Base-by-base conservation (phyloP, 2,797 vertebrate genomes). In the Meda fulgida region DNA sequence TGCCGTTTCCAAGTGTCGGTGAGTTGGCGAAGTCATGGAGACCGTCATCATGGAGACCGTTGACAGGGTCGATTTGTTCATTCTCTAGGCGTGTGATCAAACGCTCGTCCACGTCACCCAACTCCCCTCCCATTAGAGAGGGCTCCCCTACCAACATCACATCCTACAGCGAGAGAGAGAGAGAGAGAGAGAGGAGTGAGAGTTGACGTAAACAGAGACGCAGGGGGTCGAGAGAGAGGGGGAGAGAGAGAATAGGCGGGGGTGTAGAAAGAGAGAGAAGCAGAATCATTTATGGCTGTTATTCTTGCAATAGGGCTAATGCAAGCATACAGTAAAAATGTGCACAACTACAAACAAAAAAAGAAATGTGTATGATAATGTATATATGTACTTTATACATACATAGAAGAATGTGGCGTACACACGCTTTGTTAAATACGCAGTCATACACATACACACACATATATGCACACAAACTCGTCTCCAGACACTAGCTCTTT, bases 31-130 rank as follows among this genome's bases (percentile, higher is more conserved):
- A 99, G 97, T 97, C 99, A 84, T 85, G 87, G 88, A 87, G 87
- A 97, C 99, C 97, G 94, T 99, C 97, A 53, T 99, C 98, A 31
- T 99, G 98, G 76, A 99, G 97, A 95, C 98, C 98, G 3, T 98
- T 99, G 95, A 97, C 96, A 1, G 97, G 97, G 82, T 99, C 98
- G 58, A 97, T 99, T 95, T 99, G 98, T 9, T 97, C 99, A 96
- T 99, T 99, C 96, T 99, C 98, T 95, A 99, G 96, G 91, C 98
- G 96, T n/a, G 98, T 99, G 96, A 99, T 99, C 94, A 99, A 97
- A 92, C 98, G 97, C 95, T 99, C 98, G 13, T 99, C 98, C 95
- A 99, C 97, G 77, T 99, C 98, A 19, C 98, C 98, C 81, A 99
- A 99, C 96, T 99, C 98, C 88, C 98, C 98, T 89, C 98, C 98